Conservation (phyloP, 2,888 invertebrate genomes). For the Leucophenga maculata region DNA sequence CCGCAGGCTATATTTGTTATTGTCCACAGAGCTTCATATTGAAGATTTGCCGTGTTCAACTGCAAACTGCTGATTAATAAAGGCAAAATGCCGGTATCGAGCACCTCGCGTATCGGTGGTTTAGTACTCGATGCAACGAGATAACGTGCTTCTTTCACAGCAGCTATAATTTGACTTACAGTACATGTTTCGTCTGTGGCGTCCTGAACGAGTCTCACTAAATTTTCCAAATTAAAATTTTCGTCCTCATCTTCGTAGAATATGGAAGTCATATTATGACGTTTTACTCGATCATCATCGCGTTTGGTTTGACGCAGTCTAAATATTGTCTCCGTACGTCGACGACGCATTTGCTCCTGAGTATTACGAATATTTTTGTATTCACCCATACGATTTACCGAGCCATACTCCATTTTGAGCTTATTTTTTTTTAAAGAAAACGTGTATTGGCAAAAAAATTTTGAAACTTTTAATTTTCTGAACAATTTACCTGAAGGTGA, state of each 20-base stretch:
- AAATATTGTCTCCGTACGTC: too few species aligned
- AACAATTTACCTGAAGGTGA: too few species aligned
- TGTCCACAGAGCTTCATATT: conserved; percentile 99
- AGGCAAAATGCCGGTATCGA: conserved; percentile 94
- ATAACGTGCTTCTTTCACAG: conserved; percentile 96
- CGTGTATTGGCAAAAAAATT: too few species aligned
- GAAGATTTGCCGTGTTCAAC: conserved; percentile 87
- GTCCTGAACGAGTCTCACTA: conserved; percentile 88
- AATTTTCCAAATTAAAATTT: conserved; percentile 78
- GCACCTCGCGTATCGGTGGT: conserved; percentile 97
- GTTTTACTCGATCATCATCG: too few species aligned
- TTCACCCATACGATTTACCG: too few species aligned
- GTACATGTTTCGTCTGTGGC: conserved; percentile 83
- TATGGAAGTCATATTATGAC: too few species aligned
- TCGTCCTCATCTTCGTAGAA: conserved; percentile 79
- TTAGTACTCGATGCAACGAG: conserved; percentile 97
- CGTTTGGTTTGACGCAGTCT: too few species aligned
- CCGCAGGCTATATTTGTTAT: conserved; percentile 97
- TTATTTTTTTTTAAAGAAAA: too few species aligned
- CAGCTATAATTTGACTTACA: conserved; percentile 86
- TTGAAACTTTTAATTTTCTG: too few species aligned
- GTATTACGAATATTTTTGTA: too few species aligned
- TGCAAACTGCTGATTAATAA: conserved; percentile 92
- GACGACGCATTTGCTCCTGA: too few species aligned
- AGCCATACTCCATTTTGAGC: too few species aligned